Percentiles rank a stretch among this genome's conserved stretches.
Evolutionary conservation across 2,113 vertebrate species (phyloP).

Genomic region (Apeltes quadracus): DNA sequence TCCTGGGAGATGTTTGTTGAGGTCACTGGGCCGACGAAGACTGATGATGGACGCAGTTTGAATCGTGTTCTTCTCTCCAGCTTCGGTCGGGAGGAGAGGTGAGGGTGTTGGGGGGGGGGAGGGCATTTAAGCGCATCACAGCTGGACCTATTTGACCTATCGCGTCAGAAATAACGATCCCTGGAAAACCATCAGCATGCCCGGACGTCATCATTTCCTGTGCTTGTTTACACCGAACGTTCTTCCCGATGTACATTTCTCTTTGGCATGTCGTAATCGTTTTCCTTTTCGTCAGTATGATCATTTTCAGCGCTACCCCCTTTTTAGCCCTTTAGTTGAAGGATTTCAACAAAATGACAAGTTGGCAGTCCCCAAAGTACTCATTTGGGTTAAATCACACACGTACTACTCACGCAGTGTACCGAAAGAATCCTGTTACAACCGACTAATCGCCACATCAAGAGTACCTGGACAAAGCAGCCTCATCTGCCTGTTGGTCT

Average conservation of each 20-base stretch:
- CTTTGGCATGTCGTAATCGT: background rate
- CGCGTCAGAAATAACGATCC: constrained; percentile 14
- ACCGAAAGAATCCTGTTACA: background rate
- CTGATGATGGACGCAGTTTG: background rate
- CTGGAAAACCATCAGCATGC: constrained; percentile 29
- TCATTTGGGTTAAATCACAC: background rate
- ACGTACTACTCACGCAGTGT: background rate
- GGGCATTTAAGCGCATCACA: too few relatives aligned
- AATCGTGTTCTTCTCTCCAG: background rate
- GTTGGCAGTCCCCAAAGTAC: background rate
- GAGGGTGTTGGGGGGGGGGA: too few relatives aligned
- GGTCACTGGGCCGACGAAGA: constrained; percentile 4
- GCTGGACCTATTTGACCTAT: too few relatives aligned
- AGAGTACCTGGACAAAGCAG: background rate
- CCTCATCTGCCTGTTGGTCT: background rate
- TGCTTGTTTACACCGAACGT: constrained; percentile 65
- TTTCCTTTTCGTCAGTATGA: background rate
- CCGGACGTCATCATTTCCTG: constrained; percentile 68
- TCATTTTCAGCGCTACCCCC: background rate
- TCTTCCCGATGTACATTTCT: constrained; percentile 2
- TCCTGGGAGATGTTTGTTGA: constrained; percentile 16
- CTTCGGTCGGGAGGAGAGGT: too few relatives aligned
- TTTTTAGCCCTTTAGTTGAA: background rate
- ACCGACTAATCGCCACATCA: background rate
- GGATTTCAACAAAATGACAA: background rate